These are phyloP conservation scores for Chaetophractus vellerosus DNA, from an alignment of 2,797 vertebrate species.

Conservation along the genomic window DNA sequence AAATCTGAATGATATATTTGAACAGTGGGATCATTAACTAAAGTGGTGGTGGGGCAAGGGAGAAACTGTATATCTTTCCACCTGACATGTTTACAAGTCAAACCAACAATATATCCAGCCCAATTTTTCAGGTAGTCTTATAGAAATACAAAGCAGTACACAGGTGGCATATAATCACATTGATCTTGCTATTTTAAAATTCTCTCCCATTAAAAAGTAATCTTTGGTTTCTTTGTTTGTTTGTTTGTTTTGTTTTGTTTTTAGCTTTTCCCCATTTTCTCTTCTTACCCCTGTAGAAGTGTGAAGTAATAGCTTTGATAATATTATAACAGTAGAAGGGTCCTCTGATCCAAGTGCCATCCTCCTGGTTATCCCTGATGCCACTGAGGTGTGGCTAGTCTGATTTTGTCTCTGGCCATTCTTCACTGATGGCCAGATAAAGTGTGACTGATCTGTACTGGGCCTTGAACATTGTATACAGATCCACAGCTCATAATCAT, in stretches of 20 bases:
- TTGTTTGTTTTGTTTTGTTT: not conserved
- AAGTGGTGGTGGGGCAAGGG: not conserved
- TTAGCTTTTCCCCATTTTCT: not conserved
- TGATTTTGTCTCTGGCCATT: not conserved
- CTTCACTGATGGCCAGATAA: not conserved
- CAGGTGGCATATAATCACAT: not conserved
- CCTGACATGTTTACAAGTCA: not conserved
- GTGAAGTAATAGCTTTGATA: not conserved
- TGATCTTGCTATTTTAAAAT: not conserved
- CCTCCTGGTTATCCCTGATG: not conserved
- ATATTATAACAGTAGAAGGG: not conserved
- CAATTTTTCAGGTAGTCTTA: not conserved
- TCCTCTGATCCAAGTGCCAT: not conserved
- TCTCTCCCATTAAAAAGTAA: not conserved
- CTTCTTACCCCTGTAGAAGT: not conserved
- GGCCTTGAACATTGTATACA: not conserved
- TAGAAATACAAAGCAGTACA: not conserved
- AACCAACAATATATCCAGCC: not conserved
- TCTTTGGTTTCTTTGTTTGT: not conserved
- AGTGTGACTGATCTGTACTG: not conserved
- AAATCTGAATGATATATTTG: not conserved
- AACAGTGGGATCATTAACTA: not conserved
- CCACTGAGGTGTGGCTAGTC: not conserved
- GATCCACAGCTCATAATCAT: not conserved
- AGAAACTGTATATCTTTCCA: not conserved